Conservation (phyloP, 2,113 vertebrate species). For the Thinocorus orbignyianus region DNA sequence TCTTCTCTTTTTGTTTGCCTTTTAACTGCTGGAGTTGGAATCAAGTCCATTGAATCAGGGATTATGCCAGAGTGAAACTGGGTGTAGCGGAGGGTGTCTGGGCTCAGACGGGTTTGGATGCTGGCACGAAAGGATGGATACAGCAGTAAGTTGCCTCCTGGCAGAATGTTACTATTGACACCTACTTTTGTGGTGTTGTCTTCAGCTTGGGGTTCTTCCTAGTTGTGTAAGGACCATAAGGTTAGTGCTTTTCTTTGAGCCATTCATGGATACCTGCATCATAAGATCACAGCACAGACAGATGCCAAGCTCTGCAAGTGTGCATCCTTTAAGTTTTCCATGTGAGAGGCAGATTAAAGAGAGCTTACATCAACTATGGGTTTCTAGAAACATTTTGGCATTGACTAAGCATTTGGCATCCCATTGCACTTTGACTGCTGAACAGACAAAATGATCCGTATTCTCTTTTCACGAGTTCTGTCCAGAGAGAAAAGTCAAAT, state of each 20-base stretch:
- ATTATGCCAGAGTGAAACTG: not conserved
- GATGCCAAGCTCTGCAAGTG: not conserved
- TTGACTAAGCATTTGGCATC: not conserved
- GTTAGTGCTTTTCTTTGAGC: not conserved
- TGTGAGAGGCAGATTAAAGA: not conserved
- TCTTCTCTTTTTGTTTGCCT: not conserved
- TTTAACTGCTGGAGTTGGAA: rapidly evolving
- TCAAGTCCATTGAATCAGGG: not conserved
- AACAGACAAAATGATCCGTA: not conserved
- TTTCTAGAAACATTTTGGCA: not conserved
- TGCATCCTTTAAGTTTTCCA: not conserved
- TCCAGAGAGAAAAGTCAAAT: not conserved
- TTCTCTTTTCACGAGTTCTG: not conserved
- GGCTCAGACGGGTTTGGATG: not conserved
- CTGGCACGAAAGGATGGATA: not conserved
- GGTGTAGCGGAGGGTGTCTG: not conserved
- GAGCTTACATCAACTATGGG: not conserved
- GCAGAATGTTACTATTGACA: not conserved
- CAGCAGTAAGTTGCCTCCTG: not conserved
- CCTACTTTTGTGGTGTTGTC: not conserved
- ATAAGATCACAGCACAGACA: not conserved
- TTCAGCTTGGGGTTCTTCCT: not conserved
- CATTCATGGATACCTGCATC: not conserved
- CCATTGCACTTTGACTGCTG: not conserved
- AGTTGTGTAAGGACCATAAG: not conserved